Evolutionary conservation across 1,140 invertebrate genomes (phyloP).

Genomic region (Drepana arcuata): DNA sequence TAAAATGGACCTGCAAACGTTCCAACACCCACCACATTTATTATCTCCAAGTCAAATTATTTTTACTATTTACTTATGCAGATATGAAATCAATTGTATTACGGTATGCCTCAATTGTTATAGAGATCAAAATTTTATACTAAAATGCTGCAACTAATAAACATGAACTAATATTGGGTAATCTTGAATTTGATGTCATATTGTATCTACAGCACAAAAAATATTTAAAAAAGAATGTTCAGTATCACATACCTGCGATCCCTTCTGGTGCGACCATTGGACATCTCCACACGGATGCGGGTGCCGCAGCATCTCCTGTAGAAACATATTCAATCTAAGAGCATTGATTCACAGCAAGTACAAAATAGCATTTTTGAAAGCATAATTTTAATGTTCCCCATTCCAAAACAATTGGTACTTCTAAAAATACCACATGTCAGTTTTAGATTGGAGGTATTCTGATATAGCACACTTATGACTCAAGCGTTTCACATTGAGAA

Average conservation of each 20-base stretch:
- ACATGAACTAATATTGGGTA: too few species aligned
- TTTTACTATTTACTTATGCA: slow-evolving; percentile 19
- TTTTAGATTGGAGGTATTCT: slow-evolving; percentile 54
- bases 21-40: slow-evolving; percentile 72
- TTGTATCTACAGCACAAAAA: too few species aligned
- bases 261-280: slow-evolving; percentile 84
- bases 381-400: slow-evolving; percentile 48
- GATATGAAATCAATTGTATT: background rate
- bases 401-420: slow-evolving; percentile 42
- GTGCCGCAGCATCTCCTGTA: slow-evolving; percentile 86
- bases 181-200: too few species aligned
- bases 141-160: too few species aligned
- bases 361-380: background rate
- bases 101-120: background rate
- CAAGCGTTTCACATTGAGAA: slow-evolving; percentile 61
- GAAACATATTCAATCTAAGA: slow-evolving; percentile 19
- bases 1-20: slow-evolving; percentile 71
- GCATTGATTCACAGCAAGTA: slow-evolving; percentile 1
- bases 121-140: too few species aligned
- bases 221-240: too few species aligned
- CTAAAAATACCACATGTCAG: slow-evolving; percentile 39
- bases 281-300: slow-evolving; percentile 90
- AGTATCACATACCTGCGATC: too few species aligned
- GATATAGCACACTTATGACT: slow-evolving; percentile 64
- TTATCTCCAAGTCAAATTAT: slow-evolving; percentile 33